Evolutionary conservation across 2,888 invertebrate genomes (phyloP).

Genomic region (Anticlea derivata): DNA sequence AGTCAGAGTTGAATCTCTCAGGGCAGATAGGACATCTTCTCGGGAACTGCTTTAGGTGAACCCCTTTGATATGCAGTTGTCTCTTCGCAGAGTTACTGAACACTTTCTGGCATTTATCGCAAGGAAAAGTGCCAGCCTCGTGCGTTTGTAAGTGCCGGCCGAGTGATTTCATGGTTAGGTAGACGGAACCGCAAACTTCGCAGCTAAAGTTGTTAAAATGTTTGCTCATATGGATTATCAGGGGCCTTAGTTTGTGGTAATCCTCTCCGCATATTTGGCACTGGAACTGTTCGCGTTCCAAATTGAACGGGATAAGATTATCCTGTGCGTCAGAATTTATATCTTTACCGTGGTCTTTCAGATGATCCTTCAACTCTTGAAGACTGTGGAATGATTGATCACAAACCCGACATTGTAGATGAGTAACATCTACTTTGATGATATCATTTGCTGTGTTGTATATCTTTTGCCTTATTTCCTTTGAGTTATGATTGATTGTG

Average conservation of each 20-base stretch:
- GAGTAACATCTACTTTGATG: slow-evolving; percentile 64
- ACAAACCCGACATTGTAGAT: slow-evolving; percentile 64
- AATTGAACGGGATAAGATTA: slow-evolving; percentile 66
- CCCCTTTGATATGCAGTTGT: slow-evolving; percentile 56
- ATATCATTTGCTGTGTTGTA: slow-evolving; percentile 53
- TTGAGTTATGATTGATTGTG: slow-evolving; percentile 44
- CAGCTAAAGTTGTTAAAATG: slow-evolving; percentile 72
- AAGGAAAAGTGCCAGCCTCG: slow-evolving; percentile 60
- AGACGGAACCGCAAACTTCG: slow-evolving; percentile 66
- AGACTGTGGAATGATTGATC: slow-evolving; percentile 42
- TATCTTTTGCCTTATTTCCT: slow-evolving; percentile 54
- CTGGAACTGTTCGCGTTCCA: slow-evolving; percentile 53
- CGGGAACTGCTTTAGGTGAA: slow-evolving; percentile 59
- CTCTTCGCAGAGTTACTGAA: slow-evolving; percentile 62
- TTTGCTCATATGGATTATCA: slow-evolving; percentile 70
- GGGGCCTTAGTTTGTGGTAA: slow-evolving; percentile 56
- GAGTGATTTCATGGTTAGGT: slow-evolving; percentile 55
- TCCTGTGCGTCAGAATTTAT: slow-evolving; percentile 54
- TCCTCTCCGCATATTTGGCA: slow-evolving; percentile 64
- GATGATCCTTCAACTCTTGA: slow-evolving; percentile 54
- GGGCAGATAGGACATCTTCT: slow-evolving; percentile 67
- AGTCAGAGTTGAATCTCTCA: slow-evolving; percentile 66
- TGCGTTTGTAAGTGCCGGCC: slow-evolving; percentile 62
- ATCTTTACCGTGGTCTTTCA: slow-evolving; percentile 56
- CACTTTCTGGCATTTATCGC: slow-evolving; percentile 66